Evolutionary conservation across 2,888 invertebrate species (phyloP).

Genomic region (Nomada ferruginata): DNA sequence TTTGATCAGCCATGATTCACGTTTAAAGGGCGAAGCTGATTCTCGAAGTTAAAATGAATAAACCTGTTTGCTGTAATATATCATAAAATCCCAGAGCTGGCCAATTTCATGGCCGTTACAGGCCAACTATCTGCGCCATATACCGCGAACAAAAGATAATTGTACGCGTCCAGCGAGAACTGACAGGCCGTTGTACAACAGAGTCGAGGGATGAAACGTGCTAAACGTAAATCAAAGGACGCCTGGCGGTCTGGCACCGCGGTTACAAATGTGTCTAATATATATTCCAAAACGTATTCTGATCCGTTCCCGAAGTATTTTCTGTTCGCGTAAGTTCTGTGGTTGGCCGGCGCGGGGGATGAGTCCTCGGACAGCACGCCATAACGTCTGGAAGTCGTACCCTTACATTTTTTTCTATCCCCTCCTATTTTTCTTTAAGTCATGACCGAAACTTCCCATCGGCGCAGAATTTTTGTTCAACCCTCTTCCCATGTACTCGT

Average conservation of each 20-base stretch:
- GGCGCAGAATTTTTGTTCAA: conserved; percentile 48
- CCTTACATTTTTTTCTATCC: neutral
- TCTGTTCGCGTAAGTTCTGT: conserved; percentile 72
- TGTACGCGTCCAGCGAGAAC: neutral
- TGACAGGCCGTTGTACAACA: neutral
- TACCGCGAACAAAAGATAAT: neutral
- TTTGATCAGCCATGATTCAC: too few relatives aligned
- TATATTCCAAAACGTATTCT: conserved; percentile 35
- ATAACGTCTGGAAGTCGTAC: conserved; percentile 63
- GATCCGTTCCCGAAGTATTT: conserved; percentile 66
- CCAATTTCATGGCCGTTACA: too few relatives aligned
- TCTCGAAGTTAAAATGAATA: too few relatives aligned
- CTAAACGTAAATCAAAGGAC: conserved; percentile 39
- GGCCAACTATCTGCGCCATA: too few relatives aligned
- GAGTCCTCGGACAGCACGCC: conserved; percentile 72
- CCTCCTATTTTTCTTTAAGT: conserved; percentile 23
- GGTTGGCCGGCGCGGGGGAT: conserved; percentile 55
- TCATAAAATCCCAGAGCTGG: too few relatives aligned
- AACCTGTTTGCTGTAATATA: too few relatives aligned
- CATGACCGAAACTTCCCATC: conserved; percentile 25
- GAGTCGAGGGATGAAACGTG: neutral
- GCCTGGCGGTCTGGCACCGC: conserved; percentile 27
- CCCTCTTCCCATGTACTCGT: conserved; percentile 38
- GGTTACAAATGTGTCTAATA: conserved; percentile 23
- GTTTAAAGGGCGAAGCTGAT: too few relatives aligned